These are phyloP conservation scores for Coccyzus lansbergi DNA, from an alignment of 2,797 vertebrate species.

Conservation along the genomic window DNA sequence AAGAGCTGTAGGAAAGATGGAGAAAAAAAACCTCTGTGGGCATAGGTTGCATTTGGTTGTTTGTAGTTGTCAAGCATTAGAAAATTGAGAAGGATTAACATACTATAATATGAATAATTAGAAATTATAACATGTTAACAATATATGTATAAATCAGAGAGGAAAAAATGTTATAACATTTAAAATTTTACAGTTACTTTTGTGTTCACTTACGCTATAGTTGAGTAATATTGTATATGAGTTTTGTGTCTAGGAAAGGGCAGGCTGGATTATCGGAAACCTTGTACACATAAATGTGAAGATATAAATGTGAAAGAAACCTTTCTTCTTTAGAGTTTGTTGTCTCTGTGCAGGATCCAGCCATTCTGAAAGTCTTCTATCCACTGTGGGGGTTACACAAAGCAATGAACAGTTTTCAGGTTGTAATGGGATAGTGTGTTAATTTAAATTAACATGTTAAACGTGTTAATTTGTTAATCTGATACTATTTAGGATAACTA, in stretches of 20 bases:
- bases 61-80: neutral
- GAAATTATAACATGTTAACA: neutral
- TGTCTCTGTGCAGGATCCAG: neutral
- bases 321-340: neutral
- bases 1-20: neutral
- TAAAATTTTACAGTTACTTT: neutral
- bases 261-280: neutral
- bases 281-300: neutral
- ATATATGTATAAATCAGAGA: neutral
- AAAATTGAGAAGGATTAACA: neutral
- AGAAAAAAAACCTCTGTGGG: neutral
- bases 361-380: neutral
- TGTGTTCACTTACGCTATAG: neutral
- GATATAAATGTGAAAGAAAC: neutral
- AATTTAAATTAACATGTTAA: no score
- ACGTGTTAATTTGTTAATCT: neutral
- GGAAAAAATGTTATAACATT: neutral
- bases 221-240: neutral
- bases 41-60: neutral
- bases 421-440: neutral
- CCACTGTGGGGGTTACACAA: neutral
- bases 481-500: neutral
- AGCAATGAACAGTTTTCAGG: neutral
- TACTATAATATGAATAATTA: neutral
- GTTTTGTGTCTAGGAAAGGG: neutral